phyloP scores from a whole-genome alignment of 2,797 vertebrate species.

The Sparidentex hasta region DNA sequence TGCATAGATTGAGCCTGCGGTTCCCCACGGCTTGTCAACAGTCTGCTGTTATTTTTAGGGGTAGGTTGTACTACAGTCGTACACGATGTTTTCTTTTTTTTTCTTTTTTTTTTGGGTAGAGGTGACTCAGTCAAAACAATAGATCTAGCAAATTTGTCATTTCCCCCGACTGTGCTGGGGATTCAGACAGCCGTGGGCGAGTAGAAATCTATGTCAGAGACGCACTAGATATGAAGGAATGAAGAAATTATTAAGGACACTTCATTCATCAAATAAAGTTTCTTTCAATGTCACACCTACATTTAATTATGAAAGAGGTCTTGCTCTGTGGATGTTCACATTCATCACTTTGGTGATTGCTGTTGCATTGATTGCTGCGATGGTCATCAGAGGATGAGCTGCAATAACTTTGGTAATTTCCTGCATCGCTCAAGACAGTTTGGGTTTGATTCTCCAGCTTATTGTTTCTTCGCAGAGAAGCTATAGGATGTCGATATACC shows the following conservation, averaged over 20 bases:
- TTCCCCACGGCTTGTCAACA: conserved; percentile 70
- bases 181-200: conserved; percentile 7
- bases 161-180: conserved; percentile 1
- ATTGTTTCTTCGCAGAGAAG: not conserved
- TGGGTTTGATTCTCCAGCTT: conserved; percentile 5
- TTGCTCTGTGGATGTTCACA: not conserved
- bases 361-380: not conserved
- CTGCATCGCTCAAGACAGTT: not conserved
- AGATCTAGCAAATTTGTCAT: conserved; percentile 49
- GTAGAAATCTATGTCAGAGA: not conserved
- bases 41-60: conserved; percentile 71
- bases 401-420: not conserved
- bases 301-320: not conserved
- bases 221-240: not conserved
- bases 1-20: conserved; percentile 73
- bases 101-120: conserved; percentile 19
- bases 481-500: not conserved
- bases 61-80: conserved; percentile 48
- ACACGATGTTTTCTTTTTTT: conserved; percentile 28
- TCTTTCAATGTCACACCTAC: not conserved
- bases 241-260: not conserved
- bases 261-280: not conserved
- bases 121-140: conserved; percentile 61
- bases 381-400: not conserved
- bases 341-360: not conserved